phyloP scores from a whole-genome alignment of 2,888 invertebrate species.

The Ctenicera cuprea region DNA sequence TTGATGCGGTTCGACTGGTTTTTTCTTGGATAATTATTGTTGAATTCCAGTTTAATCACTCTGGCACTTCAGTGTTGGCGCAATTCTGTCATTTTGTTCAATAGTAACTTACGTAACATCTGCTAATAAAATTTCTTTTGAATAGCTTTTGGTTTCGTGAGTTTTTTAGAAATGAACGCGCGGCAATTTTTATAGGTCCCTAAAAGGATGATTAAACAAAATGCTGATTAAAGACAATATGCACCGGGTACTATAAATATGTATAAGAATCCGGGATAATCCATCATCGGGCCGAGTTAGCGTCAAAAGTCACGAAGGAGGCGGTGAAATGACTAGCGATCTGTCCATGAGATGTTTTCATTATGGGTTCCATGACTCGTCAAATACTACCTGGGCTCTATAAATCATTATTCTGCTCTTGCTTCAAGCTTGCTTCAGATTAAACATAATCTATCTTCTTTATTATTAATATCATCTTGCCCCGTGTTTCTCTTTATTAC shows the following conservation, averaged over 20 bases:
- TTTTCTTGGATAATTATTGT: constrained; percentile 40
- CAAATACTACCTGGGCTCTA: constrained; percentile 67
- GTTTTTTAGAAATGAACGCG: constrained; percentile 5
- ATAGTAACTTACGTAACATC: constrained; percentile 21
- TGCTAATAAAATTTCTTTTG: constrained; percentile 23
- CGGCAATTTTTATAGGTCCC: constrained; percentile 25
- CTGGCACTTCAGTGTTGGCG: not conserved
- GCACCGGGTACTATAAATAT: constrained; percentile 51
- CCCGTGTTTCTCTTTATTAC: constrained; percentile 41
- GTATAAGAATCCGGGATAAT: constrained; percentile 64
- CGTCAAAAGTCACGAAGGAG: constrained; percentile 73
- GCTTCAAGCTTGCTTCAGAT: constrained; percentile 51
- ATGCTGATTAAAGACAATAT: constrained; percentile 70
- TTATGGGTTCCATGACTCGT: constrained; percentile 73
- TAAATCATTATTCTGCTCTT: constrained; percentile 64
- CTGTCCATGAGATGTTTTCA: constrained; percentile 73
- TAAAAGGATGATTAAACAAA: constrained; percentile 69
- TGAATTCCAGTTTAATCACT: constrained; percentile 42
- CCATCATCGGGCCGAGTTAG: constrained; percentile 71
- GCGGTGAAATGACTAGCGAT: constrained; percentile 73
- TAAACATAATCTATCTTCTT: constrained; percentile 60
- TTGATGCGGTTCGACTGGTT: constrained; percentile 47
- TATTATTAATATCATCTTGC: constrained; percentile 61
- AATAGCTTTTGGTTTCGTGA: not conserved
- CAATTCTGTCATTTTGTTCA: constrained; percentile 3